Evolutionary conservation across 2,797 vertebrate species (phyloP), one percentile per base, ranked within the genome.

Genomic region (Amazonetta brasiliensis): DNA sequence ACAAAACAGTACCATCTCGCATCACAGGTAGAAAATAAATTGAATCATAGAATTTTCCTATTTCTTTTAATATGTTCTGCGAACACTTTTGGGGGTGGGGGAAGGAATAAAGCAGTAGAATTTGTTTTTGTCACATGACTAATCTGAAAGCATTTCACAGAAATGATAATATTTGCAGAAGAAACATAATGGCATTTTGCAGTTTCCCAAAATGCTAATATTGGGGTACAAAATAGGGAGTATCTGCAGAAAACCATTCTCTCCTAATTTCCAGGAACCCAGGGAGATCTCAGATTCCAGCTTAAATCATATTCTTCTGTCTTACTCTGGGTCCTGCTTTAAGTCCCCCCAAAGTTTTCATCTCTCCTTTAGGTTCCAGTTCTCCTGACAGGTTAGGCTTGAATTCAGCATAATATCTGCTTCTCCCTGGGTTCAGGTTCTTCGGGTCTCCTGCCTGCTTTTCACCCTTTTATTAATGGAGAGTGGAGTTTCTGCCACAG

Each of bases 381-480:
- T 83, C 56, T 95, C 89, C 92, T 95, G 90, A 58, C 54, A 94
- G 94, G 79, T 73, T 93, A 86, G 94, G 84, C 66, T 96, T 91
- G 94, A 89, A 92, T 93, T 94, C 79, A 93, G 91, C 82, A 75
- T 93, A 94, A 90, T 95, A 84, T 78, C 87, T 96, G 75, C 94
- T 95, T 91, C 94, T 97, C 76, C 93, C 92, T 94, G 96, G 89
- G 89, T 84, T 96, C 94, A 94, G 91, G 92, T 96, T 92, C 94
- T 93, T 86, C 21, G 12, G 26, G 87, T 93, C 87, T 97, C 72
- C 94, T 95, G 94, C 77, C 95, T 94, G 75, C 84, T 92, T 95
- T 94, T 89, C 93, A 94, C 81, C 84, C 58, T 93, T 95, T 92
- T 84, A 89, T 95, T 95, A 92, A 90, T 89, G 89, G 90, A 89